These are phyloP conservation scores for Drosophila sechellia DNA, from an alignment of 1,140 invertebrate species.

Conservation along the genomic window DNA sequence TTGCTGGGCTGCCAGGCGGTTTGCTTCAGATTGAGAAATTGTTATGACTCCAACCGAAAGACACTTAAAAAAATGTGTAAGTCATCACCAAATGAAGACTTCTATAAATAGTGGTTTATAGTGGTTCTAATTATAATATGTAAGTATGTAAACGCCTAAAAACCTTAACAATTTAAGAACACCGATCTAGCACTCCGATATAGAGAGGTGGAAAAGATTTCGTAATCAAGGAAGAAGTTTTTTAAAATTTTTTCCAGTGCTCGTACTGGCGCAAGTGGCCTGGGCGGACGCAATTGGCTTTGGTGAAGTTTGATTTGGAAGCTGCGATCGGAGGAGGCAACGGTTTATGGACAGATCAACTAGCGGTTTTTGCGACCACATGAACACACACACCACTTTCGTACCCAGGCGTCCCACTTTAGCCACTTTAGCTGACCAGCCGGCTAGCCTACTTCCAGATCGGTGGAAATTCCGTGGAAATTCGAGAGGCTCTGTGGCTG, in stretches of 20 bases:
- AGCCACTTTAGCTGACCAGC: conserved; percentile 24
- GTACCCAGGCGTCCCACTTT: conserved; percentile 66
- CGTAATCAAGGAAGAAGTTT: too few species aligned
- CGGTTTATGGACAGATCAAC: conserved; percentile 62
- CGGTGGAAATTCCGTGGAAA: conserved; percentile 31
- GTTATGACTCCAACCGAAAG: conserved; percentile 55
- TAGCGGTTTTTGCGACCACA: conserved; percentile 68
- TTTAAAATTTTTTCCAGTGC: background rate
- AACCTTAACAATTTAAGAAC: too few species aligned
- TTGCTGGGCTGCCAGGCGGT: conserved; percentile 27
- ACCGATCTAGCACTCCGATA: too few species aligned
- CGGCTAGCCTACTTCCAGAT: conserved; percentile 66
- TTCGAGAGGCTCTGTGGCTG: conserved; percentile 42
- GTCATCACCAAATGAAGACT: too few species aligned
- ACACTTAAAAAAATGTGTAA: conserved; percentile 12
- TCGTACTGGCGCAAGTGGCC: conserved; percentile 22
- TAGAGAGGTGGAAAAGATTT: background rate
- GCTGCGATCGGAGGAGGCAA: conserved; percentile 21
- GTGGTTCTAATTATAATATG: too few species aligned
- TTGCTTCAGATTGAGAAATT: conserved; percentile 58
- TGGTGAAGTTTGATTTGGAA: conserved; percentile 70
- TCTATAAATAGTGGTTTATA: too few species aligned
- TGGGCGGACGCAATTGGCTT: conserved; percentile 57
- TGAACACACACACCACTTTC: conserved; percentile 60
- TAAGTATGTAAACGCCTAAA: too few species aligned